These are phyloP conservation scores for Ctenoplectra terminalis DNA, from an alignment of 1,140 invertebrate genomes.

Conservation along the genomic window DNA sequence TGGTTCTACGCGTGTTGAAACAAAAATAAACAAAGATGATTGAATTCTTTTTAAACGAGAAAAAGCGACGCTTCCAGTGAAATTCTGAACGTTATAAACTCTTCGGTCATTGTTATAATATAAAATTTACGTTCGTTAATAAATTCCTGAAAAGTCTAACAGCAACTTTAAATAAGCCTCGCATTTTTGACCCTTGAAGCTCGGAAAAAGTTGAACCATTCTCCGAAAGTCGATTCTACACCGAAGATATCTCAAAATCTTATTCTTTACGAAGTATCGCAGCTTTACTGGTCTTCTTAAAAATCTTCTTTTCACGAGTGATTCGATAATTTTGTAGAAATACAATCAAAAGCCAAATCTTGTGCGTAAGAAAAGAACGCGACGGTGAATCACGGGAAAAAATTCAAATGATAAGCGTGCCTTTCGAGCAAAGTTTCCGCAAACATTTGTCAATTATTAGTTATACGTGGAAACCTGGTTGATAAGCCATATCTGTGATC, in stretches of 20 bases:
- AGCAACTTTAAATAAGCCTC: too few relatives aligned
- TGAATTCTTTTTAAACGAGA: too few relatives aligned
- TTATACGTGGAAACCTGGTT: neutral
- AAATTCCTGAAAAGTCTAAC: neutral
- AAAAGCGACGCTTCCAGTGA: too few relatives aligned
- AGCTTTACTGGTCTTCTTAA: too few relatives aligned
- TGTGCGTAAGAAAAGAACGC: neutral
- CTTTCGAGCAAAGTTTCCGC: slow-evolving; percentile 44
- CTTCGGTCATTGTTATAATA: neutral
- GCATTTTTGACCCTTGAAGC: neutral
- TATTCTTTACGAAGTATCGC: too few relatives aligned
- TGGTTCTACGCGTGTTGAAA: too few relatives aligned
- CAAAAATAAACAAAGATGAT: too few relatives aligned
- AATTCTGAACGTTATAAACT: neutral
- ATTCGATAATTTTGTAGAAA: neutral
- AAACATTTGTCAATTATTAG: slow-evolving; percentile 57
- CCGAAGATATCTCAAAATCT: neutral
- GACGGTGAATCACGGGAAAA: slow-evolving; percentile 16
- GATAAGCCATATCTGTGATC: slow-evolving; percentile 53
- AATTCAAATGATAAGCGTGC: slow-evolving; percentile 21
- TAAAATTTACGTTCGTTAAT: neutral
- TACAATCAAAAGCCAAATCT: neutral
- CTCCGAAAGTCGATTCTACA: neutral
- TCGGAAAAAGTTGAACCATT: neutral
- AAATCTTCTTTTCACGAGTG: neutral